Evolutionary conservation across 2,113 vertebrate species (phyloP), one percentile per base, ranked within the genome.

Genomic region (Cichladusa arquata): DNA sequence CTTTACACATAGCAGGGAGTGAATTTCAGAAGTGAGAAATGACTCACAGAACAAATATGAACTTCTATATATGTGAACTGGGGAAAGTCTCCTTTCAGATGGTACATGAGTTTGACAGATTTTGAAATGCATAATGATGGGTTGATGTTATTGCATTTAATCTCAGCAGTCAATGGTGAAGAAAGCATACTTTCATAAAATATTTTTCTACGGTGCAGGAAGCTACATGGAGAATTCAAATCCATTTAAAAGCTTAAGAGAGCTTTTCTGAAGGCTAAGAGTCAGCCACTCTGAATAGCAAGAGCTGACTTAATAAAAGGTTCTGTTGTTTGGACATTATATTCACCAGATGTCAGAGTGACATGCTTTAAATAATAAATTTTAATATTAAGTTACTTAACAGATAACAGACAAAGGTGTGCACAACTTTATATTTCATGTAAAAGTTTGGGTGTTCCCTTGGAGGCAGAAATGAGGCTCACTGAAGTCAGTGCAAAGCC

Each of bases 11-110:
- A 62, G 67, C 36, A 95, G 60, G 38, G 76, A 93, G 91, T 62
- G 67, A 82, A 87, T 90, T 92, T 88, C 62, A 72, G 62, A 92
- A 93, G 71, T 74, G 67, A 95, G 87, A 90, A 95, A 96, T 67
- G 1, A 80, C 74, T 90, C 79, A 54, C 38, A 73, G 76, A 83
- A 72, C 76, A 90, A 95, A 82, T 57, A 92, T 9, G 12, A 93
- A 42, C 67, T 94, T 60, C 47, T 76, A 33, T 47, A 60, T 64
- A 72, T 66, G 72, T 28, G 26, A 91, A 86, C 44, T 40, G 34
- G 34, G 5, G 14, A 62, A 90, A 94, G 29, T 77, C 42, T 77
- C 62, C 62, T 82, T 91, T 91, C 45, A 87, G 73, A 76, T 3
- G 2, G 50, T 77, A 87, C 66, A 40, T 51, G 33, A 88, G 78